A percentile compares a stretch with the other conserved stretches of the same genome.
These are phyloP conservation scores for Alosa alosa DNA, from an alignment of 2,113 vertebrate species.

Conservation along the genomic window DNA sequence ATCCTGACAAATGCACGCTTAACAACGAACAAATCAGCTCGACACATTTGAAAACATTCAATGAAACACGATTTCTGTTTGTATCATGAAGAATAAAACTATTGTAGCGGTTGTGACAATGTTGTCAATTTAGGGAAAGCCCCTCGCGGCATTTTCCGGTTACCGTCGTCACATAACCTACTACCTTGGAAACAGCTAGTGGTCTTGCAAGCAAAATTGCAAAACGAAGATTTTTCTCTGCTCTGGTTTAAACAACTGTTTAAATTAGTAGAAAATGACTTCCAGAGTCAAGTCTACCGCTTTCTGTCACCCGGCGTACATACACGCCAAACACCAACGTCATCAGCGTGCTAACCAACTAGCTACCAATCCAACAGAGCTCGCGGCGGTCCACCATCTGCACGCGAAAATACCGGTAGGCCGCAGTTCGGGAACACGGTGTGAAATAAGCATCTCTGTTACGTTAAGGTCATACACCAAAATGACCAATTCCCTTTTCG, in stretches of 20 bases:
- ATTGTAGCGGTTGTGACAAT: neutral
- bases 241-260: neutral
- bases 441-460: neutral
- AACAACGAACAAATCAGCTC: neutral
- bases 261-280: neutral
- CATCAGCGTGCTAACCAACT: constrained; percentile 51
- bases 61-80: no score
- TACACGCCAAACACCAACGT: constrained; percentile 29
- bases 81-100: neutral
- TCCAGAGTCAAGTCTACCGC: neutral
- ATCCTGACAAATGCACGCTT: neutral
- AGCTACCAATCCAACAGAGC: constrained; percentile 68
- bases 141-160: constrained; percentile 20
- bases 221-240: neutral
- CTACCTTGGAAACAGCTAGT: neutral
- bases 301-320: neutral
- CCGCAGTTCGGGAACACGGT: constrained; percentile 39
- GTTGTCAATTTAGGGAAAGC: constrained; percentile 9
- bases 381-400: constrained; percentile 52
- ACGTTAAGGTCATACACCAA: neutral
- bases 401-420: constrained; percentile 69
- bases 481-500: neutral
- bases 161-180: constrained; percentile 23
- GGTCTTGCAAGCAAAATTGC: constrained; percentile 14
- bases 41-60: neutral